Evolutionary conservation across 2,113 vertebrate species (phyloP), one percentile per base, ranked within the genome.

Genomic region (Labeo catla): DNA sequence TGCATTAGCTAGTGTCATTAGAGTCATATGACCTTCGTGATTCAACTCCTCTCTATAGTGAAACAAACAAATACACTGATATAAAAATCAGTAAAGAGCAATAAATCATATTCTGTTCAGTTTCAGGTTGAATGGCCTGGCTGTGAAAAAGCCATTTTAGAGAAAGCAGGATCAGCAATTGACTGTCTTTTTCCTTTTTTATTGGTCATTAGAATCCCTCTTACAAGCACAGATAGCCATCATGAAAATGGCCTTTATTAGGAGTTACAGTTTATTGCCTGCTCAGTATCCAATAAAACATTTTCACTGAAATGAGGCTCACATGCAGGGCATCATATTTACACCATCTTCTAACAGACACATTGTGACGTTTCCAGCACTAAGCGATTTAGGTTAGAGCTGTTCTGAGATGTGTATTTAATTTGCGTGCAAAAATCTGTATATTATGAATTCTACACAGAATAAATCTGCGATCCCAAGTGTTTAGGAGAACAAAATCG

Each of bases 161-260:
- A 70, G 49, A 13, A 82, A 76, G 63, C 47, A 10, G 63, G 13
- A 10, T 82, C 54, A 70, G 72, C 61, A 34, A 57, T 82, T 85
- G 57, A 50, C 47, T 50, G n/a, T 10, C 36, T 59, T 52, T 84
- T 63, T 34, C 19, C 49, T 13, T 49, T 49, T 85, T 85, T 85
- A 70, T 85, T 81, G 57, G 65, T 88, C 70, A 85, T 81, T 85
- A 81, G 70, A 59, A 49, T 68, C n/a, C 34, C 4, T 23, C 23
- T 52, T 45, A 65, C 63, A 54, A 85, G 83, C 68, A 45, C 21
- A 23, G 68, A 57, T 63, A 76, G 78, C 68, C 23, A 76, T 82
- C 61, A 59, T 15, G 76, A 15, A 83, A 47, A 12, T 43, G 23
- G 50, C n/a, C 28, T 86, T 86, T 59, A 70, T 8, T 21, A 83